Percentiles rank a stretch among this genome's conserved stretches.
Conservation (phyloP, 2,797 vertebrate genomes). For the Danio jaintianensis region DNA sequence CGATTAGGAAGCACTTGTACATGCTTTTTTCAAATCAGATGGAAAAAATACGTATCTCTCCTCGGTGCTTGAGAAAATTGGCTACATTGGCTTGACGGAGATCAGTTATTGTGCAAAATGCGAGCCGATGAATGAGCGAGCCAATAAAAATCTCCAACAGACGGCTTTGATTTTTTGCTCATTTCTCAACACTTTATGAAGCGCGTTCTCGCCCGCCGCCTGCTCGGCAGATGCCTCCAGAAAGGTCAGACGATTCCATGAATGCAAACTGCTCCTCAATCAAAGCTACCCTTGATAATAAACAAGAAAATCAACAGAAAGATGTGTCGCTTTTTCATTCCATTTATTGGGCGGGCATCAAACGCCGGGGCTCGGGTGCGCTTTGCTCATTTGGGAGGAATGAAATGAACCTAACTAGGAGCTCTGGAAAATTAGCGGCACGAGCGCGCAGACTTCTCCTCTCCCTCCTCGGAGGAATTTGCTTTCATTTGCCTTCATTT, state of each 20-base stretch:
- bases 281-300: slow-evolving; percentile 69
- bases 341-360: slow-evolving; percentile 64
- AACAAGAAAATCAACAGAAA: slow-evolving; percentile 72
- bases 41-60: slow-evolving; percentile 46
- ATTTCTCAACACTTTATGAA: slow-evolving; percentile 64
- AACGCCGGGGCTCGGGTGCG: slow-evolving; percentile 51
- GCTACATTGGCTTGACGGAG: slow-evolving; percentile 58
- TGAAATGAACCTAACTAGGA: slow-evolving; percentile 69
- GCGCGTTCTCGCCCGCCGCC: slow-evolving; percentile 58
- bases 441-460: slow-evolving; percentile 56
- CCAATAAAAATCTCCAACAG: slow-evolving; percentile 61
- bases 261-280: slow-evolving; percentile 69
- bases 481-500: slow-evolving; percentile 72
- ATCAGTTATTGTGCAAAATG: slow-evolving; percentile 63
- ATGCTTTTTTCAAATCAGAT: slow-evolving; percentile 49
- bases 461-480: slow-evolving; percentile 65
- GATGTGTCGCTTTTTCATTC: slow-evolving; percentile 68
- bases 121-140: slow-evolving; percentile 54
- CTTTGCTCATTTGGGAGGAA: slow-evolving; percentile 69
- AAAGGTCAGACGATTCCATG: slow-evolving; percentile 71
- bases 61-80: slow-evolving; percentile 59
- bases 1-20: slow-evolving; percentile 37
- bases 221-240: slow-evolving; percentile 62
- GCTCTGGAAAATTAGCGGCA: slow-evolving; percentile 66
- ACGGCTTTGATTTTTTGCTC: slow-evolving; percentile 62